Evolutionary conservation across 2,888 invertebrate genomes (phyloP).

Genomic region (Nemotelus nigrinus): DNA sequence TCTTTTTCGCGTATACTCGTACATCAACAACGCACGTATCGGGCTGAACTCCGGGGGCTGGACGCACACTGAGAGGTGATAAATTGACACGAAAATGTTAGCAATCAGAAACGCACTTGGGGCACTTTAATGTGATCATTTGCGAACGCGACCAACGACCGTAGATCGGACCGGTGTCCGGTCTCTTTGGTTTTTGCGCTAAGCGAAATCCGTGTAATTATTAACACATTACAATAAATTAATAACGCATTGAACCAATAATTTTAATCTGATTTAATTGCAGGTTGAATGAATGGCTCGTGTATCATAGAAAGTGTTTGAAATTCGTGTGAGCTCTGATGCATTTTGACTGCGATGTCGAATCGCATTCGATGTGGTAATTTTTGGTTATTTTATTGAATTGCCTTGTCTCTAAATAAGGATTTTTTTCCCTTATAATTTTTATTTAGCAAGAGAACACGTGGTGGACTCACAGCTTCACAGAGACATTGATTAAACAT

Average conservation of each 20-base stretch:
- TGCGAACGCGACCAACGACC: constrained; percentile 29
- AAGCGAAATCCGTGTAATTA: constrained; percentile 47
- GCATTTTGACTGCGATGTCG: too few relatives aligned
- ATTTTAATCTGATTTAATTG: constrained; percentile 51
- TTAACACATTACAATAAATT: constrained; percentile 51
- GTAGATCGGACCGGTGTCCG: constrained; percentile 21
- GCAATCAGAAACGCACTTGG: constrained; percentile 45
- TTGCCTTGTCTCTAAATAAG: too few relatives aligned
- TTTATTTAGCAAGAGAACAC: too few relatives aligned
- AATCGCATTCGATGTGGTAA: too few relatives aligned
- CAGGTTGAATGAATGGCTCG: constrained; percentile 47
- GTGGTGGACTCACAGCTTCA: too few relatives aligned
- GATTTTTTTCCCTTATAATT: too few relatives aligned
- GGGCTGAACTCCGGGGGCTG: constrained; percentile 14
- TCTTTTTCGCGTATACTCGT: constrained; percentile 4
- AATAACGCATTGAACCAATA: constrained; percentile 52
- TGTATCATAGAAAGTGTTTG: neutral
- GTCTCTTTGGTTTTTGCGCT: neutral
- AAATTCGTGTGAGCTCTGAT: too few relatives aligned
- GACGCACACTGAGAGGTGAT: constrained; percentile 26
- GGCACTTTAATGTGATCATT: constrained; percentile 49
- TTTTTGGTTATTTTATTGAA: too few relatives aligned
- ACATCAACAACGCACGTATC: neutral
- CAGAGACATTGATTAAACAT: too few relatives aligned
- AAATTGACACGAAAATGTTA: constrained; percentile 50